phyloP scores from a whole-genome alignment of 2,113 vertebrate genomes.

The Scalopus aquaticus region DNA sequence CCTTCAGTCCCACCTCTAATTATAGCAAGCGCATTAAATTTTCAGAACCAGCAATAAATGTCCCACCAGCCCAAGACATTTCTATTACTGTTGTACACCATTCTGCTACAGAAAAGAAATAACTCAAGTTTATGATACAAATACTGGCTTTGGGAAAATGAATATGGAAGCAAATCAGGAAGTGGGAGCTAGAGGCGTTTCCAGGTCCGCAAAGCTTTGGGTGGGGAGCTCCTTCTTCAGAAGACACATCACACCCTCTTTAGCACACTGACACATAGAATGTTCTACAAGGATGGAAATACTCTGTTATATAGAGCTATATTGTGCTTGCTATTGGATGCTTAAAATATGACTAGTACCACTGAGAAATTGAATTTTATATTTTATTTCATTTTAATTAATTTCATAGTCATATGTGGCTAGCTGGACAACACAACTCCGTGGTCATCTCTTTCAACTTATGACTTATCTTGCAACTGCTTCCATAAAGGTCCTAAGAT shows the following conservation, averaged over 20 bases:
- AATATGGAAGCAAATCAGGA: constrained; percentile 6
- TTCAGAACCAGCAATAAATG: neutral
- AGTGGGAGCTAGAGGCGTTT: neutral
- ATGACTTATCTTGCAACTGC: neutral
- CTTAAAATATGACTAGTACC: neutral
- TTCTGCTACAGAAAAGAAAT: constrained; percentile 3
- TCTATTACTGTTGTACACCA: neutral
- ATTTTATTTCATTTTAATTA: neutral
- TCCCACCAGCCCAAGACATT: neutral
- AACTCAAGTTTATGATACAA: constrained; percentile 1
- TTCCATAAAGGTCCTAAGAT: neutral
- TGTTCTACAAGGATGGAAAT: neutral
- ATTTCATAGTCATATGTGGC: neutral
- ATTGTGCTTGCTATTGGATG: neutral
- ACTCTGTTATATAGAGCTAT: neutral
- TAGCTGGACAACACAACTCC: neutral
- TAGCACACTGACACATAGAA: neutral
- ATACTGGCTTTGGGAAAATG: constrained; percentile 31
- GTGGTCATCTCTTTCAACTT: neutral
- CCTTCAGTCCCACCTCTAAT: neutral
- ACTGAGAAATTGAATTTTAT: neutral
- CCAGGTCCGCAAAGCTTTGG: neutral
- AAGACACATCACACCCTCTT: neutral
- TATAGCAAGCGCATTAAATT: constrained; percentile 29
- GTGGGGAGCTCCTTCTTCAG: neutral